These are phyloP conservation scores for Musca vetustissima DNA, from an alignment of 1,140 invertebrate genomes.

Conservation along the genomic window DNA sequence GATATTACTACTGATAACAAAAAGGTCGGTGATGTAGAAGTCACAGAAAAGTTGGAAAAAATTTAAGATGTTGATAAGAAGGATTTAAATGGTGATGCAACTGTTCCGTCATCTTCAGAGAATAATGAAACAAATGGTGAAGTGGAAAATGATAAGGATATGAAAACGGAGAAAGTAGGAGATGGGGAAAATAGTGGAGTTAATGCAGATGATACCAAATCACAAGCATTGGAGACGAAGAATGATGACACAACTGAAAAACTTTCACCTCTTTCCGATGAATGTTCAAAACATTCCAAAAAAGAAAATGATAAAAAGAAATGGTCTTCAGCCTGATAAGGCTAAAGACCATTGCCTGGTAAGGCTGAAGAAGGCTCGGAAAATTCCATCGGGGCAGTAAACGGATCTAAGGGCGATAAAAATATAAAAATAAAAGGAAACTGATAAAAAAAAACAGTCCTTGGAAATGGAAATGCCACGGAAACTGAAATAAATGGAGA, in stretches of 20 bases:
- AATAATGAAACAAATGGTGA: slow-evolving; percentile 65
- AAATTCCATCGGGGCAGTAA: slow-evolving; percentile 37
- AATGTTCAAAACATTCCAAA: slow-evolving; percentile 64
- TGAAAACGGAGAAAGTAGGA: slow-evolving; percentile 63
- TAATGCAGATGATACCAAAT: slow-evolving; percentile 30
- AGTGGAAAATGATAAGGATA: slow-evolving; percentile 68
- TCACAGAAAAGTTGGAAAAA: too few species aligned
- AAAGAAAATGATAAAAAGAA: slow-evolving; percentile 84
- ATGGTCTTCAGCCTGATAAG: slow-evolving; percentile 81
- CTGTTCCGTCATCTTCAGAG: slow-evolving; percentile 60
- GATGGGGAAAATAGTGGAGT: slow-evolving; percentile 47
- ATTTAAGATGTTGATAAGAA: too few species aligned
- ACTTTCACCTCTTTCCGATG: too few species aligned
- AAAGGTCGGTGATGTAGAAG: slow-evolving; percentile 65
- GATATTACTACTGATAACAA: slow-evolving; percentile 81
- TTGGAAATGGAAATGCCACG: slow-evolving; percentile 44
- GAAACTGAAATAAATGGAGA: slow-evolving; percentile 41
- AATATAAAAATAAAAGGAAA: slow-evolving; percentile 15
- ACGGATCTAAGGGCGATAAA: slow-evolving; percentile 39
- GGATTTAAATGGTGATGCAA: too few species aligned
- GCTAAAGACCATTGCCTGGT: too few species aligned
- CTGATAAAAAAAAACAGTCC: too few species aligned
- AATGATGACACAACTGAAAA: too few species aligned
- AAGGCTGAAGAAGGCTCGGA: too few species aligned
- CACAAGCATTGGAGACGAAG: slow-evolving; percentile 52